A percentile compares a stretch with the other conserved stretches of the same genome.
Conservation (phyloP, 1,140 invertebrate species). For the Penaeus vannamei region DNA sequence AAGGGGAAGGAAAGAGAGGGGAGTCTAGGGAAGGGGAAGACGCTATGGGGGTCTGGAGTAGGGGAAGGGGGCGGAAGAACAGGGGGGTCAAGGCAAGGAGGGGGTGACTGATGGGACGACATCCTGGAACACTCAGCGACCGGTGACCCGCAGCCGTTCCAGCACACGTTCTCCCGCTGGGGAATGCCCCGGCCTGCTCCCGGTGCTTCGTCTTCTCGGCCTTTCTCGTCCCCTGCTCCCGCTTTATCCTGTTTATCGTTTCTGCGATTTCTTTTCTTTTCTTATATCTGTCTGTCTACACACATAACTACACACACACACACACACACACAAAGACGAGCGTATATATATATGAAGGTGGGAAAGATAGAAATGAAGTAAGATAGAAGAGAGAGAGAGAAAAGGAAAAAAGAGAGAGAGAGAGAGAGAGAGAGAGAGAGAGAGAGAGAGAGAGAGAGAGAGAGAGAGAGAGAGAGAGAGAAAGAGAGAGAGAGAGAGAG, state of each 20-base stretch:
- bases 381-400: neutral
- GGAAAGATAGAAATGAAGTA: neutral
- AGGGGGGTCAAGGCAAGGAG: neutral
- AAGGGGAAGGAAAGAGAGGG: neutral
- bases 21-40: neutral
- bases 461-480: conserved; percentile 50
- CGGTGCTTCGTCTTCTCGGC: neutral
- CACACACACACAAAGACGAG: neutral
- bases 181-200: neutral
- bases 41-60: neutral
- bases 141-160: too few relatives aligned
- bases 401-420: neutral
- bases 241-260: neutral
- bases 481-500: conserved; percentile 51
- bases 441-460: conserved; percentile 31
- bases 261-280: neutral
- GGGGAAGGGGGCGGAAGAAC: neutral
- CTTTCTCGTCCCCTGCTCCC: neutral
- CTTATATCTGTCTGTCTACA: neutral
- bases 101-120: neutral
- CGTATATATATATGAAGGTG: neutral
- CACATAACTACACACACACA: too few relatives aligned
- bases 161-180: too few relatives aligned
- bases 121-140: neutral
- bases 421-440: conserved; percentile 15